Evolutionary conservation across 2,797 vertebrate genomes (phyloP).

Genomic region (Harpagifer antarcticus): DNA sequence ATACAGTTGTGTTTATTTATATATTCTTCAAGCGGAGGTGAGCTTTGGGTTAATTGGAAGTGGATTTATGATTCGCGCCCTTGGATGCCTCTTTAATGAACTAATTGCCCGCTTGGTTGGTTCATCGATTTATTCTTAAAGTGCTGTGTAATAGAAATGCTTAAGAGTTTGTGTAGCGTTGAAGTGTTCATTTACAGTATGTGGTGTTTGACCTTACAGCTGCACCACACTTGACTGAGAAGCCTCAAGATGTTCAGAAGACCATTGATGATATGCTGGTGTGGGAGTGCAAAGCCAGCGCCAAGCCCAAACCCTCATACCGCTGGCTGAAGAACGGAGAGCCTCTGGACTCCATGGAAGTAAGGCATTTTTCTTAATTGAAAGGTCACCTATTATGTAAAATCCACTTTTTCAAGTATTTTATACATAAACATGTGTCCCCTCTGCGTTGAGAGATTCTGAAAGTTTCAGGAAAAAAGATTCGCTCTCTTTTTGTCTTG

Average conservation of each 20-base stretch:
- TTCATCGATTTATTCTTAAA: slow-evolving; percentile 75
- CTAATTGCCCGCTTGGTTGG: slow-evolving; percentile 68
- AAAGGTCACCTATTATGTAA: no score
- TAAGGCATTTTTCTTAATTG: slow-evolving; percentile 49
- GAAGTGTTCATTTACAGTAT: slow-evolving; percentile 50
- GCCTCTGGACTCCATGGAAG: slow-evolving; percentile 87
- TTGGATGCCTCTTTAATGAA: slow-evolving; percentile 72
- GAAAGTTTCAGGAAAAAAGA: no score
- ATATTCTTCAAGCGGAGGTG: slow-evolving; percentile 58
- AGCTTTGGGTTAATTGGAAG: slow-evolving; percentile 69
- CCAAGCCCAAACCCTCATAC: slow-evolving; percentile 93
- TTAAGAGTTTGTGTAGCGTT: slow-evolving; percentile 26
- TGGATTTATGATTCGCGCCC: slow-evolving; percentile 72
- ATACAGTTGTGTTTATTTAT: slow-evolving; percentile 45
- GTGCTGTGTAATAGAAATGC: slow-evolving; percentile 47
- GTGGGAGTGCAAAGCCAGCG: slow-evolving; percentile 95
- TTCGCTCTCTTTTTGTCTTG: no score
- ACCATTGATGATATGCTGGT: slow-evolving; percentile 91
- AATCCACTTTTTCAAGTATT: no score
- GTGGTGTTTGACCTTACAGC: slow-evolving; percentile 80
- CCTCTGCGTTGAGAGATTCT: no score
- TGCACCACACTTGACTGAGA: slow-evolving; percentile 91
- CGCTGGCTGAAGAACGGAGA: slow-evolving; percentile 95
- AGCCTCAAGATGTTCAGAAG: slow-evolving; percentile 88
- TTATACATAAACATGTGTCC: no score